Evolutionary conservation across 2,888 invertebrate species (phyloP), one percentile per base, ranked within the genome.

Genomic region (Caenorhabditis sp.): DNA sequence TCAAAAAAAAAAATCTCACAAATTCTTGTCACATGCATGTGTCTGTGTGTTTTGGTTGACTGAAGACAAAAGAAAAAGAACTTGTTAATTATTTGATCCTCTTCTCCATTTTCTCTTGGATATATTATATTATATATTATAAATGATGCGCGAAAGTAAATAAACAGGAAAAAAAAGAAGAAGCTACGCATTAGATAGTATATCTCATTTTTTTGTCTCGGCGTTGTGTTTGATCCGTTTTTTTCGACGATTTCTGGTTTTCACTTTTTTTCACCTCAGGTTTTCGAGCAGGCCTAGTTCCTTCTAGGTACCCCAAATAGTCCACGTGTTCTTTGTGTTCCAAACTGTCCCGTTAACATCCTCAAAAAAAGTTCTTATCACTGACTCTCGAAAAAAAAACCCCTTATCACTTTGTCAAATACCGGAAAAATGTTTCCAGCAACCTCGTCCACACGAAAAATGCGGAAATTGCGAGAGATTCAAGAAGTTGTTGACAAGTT

Each of bases 401-500:
- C 4, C 31, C n/a, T n/a, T n/a, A n/a, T n/a, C n/a, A n/a, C 36
- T 8, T 36, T 36, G 5, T 36, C 36, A 36, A 5, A 36, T 8
- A 5, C 5, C 5, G 10, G 14, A 43, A 43, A 17, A 43, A 43
- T 43, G 43, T 17, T 43, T 43, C 8, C 43, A 43, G 43, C 8
- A 7, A 14, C 14, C 14, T 43, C 43, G 17, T n/a, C n/a, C n/a
- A n/a, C n/a, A n/a, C 7, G 43, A 43, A 43, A 43, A 43, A 43
- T 43, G 43, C 43, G 43, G 14, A 43, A 43, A 43, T 43, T 43
- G 43, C 43, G 43, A 10, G 43, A 43, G 14, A 17, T 43, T 17
- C 43, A 17, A 10, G 43, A 43, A 43, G 43, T 43, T 17, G 43
- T 43, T 17, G 43, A 14, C 12, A 43, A 36, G 10, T 61, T 72